Percentiles rank a stretch among this genome's conserved stretches.
phyloP scores from a whole-genome alignment of 2,113 vertebrate species.

The Puntigrus tetrazona region DNA sequence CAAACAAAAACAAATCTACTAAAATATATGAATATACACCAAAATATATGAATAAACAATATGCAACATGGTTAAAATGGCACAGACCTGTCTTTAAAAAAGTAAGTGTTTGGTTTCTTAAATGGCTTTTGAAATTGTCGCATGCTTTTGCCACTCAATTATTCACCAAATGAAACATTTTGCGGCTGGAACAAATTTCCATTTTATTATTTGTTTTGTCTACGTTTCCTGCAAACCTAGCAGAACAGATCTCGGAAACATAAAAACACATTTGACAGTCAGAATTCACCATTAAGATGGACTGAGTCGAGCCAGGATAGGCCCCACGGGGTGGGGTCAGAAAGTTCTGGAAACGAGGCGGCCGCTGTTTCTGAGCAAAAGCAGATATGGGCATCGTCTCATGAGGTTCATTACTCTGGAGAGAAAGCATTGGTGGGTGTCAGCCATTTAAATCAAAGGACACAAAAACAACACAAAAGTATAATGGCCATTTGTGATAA shows the following conservation, averaged over 20 bases:
- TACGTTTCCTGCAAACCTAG: not conserved
- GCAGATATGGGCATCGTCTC: slow-evolving; percentile 98
- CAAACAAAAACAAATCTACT: not conserved
- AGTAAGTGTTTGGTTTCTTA: not conserved
- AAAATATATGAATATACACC: not conserved
- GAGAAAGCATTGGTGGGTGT: not conserved
- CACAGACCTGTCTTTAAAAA: not conserved
- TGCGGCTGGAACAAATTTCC: not conserved
- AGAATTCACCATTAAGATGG: slow-evolving; percentile 82
- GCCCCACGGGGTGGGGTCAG: slow-evolving; percentile 88
- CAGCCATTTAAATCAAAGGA: not conserved
- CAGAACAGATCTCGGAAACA: not conserved
- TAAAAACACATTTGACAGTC: not conserved
- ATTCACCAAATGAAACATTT: not conserved
- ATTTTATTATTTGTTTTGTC: not conserved
- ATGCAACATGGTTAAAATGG: not conserved
- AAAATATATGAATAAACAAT: not conserved
- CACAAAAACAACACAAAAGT: not conserved
- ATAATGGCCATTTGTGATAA: not conserved
- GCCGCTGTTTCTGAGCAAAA: slow-evolving; percentile 95
- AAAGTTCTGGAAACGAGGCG: slow-evolving; percentile 84
- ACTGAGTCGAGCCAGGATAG: slow-evolving; percentile 84
- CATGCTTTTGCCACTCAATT: not conserved
- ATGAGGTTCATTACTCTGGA: slow-evolving; percentile 94
- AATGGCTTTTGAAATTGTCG: not conserved